Evolutionary conservation across 2,113 vertebrate genomes (phyloP).

Genomic region (Terrapene triunguis): DNA sequence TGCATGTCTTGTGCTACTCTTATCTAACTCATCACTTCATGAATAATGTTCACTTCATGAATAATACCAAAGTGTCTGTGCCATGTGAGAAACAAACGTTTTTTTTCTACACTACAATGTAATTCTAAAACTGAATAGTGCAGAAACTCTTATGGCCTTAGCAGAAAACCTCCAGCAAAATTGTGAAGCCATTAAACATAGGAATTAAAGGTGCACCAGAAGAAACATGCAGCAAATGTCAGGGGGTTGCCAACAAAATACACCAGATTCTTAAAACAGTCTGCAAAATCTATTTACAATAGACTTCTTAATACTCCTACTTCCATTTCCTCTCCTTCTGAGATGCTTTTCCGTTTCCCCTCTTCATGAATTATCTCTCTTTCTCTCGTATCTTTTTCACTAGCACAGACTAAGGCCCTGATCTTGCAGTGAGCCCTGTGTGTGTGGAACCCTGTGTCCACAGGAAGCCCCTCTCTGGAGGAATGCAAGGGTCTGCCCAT

Average conservation of each 20-base stretch:
- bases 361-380: background rate
- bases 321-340: background rate
- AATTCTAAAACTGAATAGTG: background rate
- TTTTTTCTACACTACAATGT: background rate
- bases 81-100: background rate
- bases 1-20: background rate
- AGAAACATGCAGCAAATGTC: background rate
- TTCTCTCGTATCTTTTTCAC: background rate
- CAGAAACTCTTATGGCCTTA: background rate
- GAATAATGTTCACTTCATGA: background rate
- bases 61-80: background rate
- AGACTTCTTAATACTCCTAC: background rate
- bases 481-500: background rate
- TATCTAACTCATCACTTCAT: background rate
- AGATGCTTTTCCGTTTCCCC: background rate
- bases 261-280: background rate
- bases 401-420: background rate
- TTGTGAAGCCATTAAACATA: background rate
- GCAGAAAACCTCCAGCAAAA: background rate
- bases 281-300: background rate
- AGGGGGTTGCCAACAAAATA: background rate
- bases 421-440: background rate
- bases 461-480: background rate
- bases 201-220: background rate
- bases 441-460: background rate